Conservation (phyloP, 1,140 invertebrate species). For the Panagrolaimus sp. region DNA sequence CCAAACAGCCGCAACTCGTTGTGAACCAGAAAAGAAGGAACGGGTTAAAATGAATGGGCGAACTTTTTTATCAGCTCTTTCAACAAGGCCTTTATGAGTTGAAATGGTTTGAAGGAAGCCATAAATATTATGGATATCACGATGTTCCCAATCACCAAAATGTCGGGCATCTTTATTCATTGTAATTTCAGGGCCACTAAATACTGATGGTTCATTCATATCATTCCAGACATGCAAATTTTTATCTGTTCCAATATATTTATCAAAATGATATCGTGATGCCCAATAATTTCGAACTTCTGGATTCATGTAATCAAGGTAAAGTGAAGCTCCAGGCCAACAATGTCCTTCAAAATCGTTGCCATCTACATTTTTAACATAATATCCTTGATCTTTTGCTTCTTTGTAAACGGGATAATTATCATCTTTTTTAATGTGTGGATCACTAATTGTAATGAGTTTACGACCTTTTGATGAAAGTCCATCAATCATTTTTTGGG, state of each 20-base stretch:
- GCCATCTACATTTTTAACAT: slow-evolving; percentile 83
- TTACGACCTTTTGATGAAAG: slow-evolving; percentile 79
- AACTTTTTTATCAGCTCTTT: slow-evolving; percentile 66
- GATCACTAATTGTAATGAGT: slow-evolving; percentile 92
- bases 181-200: slow-evolving; percentile 83
- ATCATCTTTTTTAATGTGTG: slow-evolving; percentile 77
- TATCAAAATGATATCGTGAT: slow-evolving; percentile 69
- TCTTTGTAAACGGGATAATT: slow-evolving; percentile 68
- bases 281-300: slow-evolving; percentile 78
- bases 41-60: slow-evolving; percentile 87
- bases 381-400: slow-evolving; percentile 72
- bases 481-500: slow-evolving; percentile 82
- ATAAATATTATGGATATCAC: slow-evolving; percentile 93
- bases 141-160: slow-evolving; percentile 78
- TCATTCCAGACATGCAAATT: slow-evolving; percentile 95
- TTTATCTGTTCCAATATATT: slow-evolving; percentile 76
- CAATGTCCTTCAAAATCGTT: slow-evolving; percentile 93
- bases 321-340: slow-evolving; percentile 83
- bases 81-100: slow-evolving; percentile 74
- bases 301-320: slow-evolving; percentile 87
- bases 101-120: slow-evolving; percentile 65
- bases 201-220: slow-evolving; percentile 98
- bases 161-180: slow-evolving; percentile 69
- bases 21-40: slow-evolving; percentile 82
- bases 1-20: slow-evolving; percentile 83